Evolutionary conservation across 2,113 vertebrate species (phyloP).

Genomic region (Plotosus lineatus): DNA sequence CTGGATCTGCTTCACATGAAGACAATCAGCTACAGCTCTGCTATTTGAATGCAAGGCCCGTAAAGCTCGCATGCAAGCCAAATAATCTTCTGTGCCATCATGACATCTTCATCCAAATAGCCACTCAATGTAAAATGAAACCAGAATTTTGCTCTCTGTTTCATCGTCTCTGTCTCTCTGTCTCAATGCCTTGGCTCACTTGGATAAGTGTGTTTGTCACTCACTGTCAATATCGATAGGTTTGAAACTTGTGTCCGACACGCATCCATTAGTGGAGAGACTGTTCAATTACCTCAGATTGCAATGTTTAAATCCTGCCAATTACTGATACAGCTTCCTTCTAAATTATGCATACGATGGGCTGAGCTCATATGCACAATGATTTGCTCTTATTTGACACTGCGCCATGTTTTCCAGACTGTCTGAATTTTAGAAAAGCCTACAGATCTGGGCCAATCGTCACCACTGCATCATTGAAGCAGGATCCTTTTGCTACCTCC

Average conservation of each 20-base stretch:
- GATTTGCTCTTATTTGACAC: slow-evolving; percentile 71
- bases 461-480: neutral
- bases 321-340: slow-evolving; percentile 76
- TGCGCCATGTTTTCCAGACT: slow-evolving; percentile 49
- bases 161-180: slow-evolving; percentile 15
- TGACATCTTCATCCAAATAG: slow-evolving; percentile 64
- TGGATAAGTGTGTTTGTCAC: slow-evolving; percentile 53
- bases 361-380: slow-evolving; percentile 69
- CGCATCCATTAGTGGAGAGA: slow-evolving; percentile 76
- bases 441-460: slow-evolving; percentile 22
- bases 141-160: slow-evolving; percentile 54
- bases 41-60: slow-evolving; percentile 55
- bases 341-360: slow-evolving; percentile 74
- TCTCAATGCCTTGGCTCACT: slow-evolving; percentile 38
- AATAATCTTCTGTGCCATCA: slow-evolving; percentile 56
- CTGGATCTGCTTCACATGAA: slow-evolving; percentile 55
- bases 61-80: slow-evolving; percentile 45
- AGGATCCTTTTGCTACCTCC: slow-evolving; percentile 7
- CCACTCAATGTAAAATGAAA: slow-evolving; percentile 60
- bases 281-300: slow-evolving; percentile 79
- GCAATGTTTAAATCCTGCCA: slow-evolving; percentile 78
- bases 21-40: slow-evolving; percentile 61
- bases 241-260: slow-evolving; percentile 75
- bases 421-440: slow-evolving; percentile 10
- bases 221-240: slow-evolving; percentile 66